Conservation (phyloP, 2,888 invertebrate species). For the Podotricha telesiphe region DNA sequence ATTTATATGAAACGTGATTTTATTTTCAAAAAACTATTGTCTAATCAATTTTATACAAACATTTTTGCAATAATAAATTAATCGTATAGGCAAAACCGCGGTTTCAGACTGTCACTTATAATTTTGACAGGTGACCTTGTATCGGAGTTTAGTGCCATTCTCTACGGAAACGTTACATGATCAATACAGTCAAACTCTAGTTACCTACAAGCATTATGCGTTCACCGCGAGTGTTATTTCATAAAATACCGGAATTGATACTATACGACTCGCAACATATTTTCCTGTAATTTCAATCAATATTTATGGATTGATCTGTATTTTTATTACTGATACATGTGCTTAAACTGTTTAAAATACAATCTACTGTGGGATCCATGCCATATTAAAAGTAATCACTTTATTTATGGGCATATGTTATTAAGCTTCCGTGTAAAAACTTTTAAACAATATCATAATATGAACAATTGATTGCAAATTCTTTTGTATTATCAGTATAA, state of each 20-base stretch:
- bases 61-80: background rate
- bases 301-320: slow-evolving; percentile 29
- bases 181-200: slow-evolving; percentile 13
- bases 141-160: slow-evolving; percentile 22
- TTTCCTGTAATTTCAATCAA: slow-evolving; percentile 33
- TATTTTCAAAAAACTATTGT: no score
- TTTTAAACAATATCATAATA: background rate
- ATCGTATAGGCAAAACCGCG: background rate
- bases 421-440: slow-evolving; percentile 3
- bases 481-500: background rate
- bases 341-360: no score
- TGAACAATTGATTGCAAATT: slow-evolving; percentile 4
- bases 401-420: background rate
- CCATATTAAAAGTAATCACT: slow-evolving; percentile 11
- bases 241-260: slow-evolving; percentile 31
- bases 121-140: slow-evolving; percentile 32
- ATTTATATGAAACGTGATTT: no score
- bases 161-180: slow-evolving; percentile 35
- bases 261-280: slow-evolving; percentile 21
- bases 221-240: slow-evolving; percentile 13
- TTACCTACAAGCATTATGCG: background rate
- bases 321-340: no score
- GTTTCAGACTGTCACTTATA: background rate
- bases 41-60: no score
- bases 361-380: slow-evolving; percentile 14